Percentiles rank a stretch among this genome's conserved stretches.
phyloP scores from a whole-genome alignment of 2,797 vertebrate species.

The Parauchenoglanis punctatus region DNA sequence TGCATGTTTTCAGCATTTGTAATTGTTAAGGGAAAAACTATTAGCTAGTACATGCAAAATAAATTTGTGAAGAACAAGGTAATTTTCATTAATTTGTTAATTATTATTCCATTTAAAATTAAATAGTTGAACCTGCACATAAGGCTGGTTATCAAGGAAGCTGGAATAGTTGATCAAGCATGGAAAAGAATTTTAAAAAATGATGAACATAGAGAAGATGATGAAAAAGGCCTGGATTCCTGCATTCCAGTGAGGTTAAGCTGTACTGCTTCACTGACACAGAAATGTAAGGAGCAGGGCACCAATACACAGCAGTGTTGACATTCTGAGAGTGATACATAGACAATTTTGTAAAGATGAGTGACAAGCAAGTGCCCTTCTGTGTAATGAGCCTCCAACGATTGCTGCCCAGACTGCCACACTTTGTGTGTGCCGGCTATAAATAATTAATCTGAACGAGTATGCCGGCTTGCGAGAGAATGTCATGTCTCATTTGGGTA shows the following conservation, averaged over 20 bases:
- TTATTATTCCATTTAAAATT: not conserved
- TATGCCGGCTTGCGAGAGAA: slow-evolving; percentile 67
- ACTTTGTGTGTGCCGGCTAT: slow-evolving; percentile 70
- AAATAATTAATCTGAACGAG: slow-evolving; percentile 78
- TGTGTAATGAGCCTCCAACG: slow-evolving; percentile 72
- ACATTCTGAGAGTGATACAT: slow-evolving; percentile 54
- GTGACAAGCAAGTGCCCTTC: slow-evolving; percentile 76
- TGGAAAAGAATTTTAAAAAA: not conserved
- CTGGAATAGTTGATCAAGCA: not conserved
- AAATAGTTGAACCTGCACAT: not conserved
- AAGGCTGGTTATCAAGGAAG: not conserved
- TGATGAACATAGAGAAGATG: not conserved
- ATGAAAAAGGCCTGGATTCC: not conserved
- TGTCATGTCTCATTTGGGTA: slow-evolving; percentile 73
- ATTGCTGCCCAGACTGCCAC: slow-evolving; percentile 72
- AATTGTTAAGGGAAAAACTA: too few species aligned
- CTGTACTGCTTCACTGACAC: not conserved
- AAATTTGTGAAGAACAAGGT: slow-evolving; percentile 3
- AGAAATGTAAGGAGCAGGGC: slow-evolving; percentile 11
- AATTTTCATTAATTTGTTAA: not conserved
- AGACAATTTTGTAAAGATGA: slow-evolving; percentile 65
- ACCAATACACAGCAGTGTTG: slow-evolving; percentile 36
- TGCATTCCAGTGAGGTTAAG: slow-evolving; percentile 3
- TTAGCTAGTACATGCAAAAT: not conserved
- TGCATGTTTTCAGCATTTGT: not conserved